Percentiles rank a stretch among this genome's conserved stretches.
phyloP scores from a whole-genome alignment of 2,113 vertebrate species.

The Syrmaticus mikado region DNA sequence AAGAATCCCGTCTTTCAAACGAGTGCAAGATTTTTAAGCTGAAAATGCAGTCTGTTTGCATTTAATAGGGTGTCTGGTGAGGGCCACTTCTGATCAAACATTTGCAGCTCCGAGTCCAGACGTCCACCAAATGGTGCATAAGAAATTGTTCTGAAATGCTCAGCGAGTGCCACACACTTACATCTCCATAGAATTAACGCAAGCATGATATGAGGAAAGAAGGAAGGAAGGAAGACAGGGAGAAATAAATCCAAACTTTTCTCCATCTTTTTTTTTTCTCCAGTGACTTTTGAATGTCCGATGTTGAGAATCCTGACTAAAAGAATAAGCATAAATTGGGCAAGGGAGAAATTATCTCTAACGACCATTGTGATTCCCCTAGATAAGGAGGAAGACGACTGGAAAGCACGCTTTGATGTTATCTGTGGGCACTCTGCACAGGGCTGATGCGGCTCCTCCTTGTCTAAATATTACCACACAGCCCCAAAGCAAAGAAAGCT shows the following conservation, averaged over 20 bases:
- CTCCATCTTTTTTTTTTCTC: not conserved
- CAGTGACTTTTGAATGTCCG: not conserved
- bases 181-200: not conserved
- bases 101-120: not conserved
- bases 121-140: not conserved
- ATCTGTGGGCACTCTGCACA: not conserved
- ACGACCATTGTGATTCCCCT: not conserved
- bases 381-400: not conserved
- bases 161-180: rapidly evolving
- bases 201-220: not conserved
- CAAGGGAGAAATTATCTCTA: not conserved
- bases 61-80: not conserved
- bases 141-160: not conserved
- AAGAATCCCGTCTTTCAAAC: not conserved
- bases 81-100: not conserved
- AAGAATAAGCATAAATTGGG: not conserved
- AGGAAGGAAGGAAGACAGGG: not conserved
- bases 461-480: not conserved
- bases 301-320: not conserved
- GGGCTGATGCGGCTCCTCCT: not conserved
- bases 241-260: not conserved
- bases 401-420: not conserved
- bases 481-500: not conserved
- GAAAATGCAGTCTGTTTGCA: not conserved
- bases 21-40: not conserved